phyloP scores from a whole-genome alignment of 2,113 vertebrate species.

The Menura novaehollandiae region DNA sequence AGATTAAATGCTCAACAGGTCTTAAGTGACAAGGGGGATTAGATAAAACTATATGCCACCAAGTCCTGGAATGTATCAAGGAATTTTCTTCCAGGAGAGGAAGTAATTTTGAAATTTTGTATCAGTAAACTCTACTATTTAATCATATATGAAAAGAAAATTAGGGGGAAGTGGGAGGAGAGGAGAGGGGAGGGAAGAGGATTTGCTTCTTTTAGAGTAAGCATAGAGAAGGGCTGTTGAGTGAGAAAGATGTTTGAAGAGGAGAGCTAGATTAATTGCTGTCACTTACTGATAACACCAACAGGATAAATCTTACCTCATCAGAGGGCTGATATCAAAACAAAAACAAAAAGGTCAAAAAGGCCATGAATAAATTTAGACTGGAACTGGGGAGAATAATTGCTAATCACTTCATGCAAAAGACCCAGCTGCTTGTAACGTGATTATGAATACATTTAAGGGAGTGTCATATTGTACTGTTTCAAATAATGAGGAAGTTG shows the following conservation, averaged over 20 bases:
- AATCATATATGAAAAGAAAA: not conserved
- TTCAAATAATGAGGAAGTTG: not conserved
- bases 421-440: not conserved
- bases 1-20: not conserved
- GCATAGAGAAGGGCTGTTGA: not conserved
- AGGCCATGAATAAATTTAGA: not conserved
- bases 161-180: not conserved
- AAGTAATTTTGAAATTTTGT: not conserved
- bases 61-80: not conserved
- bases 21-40: not conserved
- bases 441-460: not conserved
- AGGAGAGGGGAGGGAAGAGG: no score
- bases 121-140: not conserved
- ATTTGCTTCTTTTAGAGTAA: not conserved
- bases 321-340: not conserved
- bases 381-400: not conserved
- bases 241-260: not conserved
- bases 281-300: not conserved
- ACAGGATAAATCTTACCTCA: not conserved
- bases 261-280: not conserved
- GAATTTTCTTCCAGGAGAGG: not conserved
- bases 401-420: not conserved
- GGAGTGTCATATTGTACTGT: not conserved
- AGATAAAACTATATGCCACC: not conserved
- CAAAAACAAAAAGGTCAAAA: not conserved